A percentile compares a stretch with the other conserved stretches of the same genome.
Conservation (phyloP, 1,140 invertebrate genomes). For the Drosophila nigrodunni region DNA sequence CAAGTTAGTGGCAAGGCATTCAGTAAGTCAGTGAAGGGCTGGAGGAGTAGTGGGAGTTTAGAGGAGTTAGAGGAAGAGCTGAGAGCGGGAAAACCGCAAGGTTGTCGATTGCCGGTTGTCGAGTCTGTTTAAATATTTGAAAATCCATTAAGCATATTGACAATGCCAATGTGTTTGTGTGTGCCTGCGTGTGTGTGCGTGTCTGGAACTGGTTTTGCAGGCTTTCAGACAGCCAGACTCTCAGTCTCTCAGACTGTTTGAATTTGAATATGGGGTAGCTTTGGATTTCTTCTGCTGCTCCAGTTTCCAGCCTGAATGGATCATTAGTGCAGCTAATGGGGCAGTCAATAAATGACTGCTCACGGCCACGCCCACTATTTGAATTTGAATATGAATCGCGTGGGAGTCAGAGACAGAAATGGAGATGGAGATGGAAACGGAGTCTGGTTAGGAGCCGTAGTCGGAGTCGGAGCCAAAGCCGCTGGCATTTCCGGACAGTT, state of each 20-base stretch:
- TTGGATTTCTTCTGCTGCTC: constrained; percentile 29
- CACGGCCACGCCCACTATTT: constrained; percentile 63
- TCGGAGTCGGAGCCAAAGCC: constrained; percentile 25
- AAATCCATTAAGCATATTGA: constrained; percentile 84
- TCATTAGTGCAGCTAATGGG: constrained; percentile 82
- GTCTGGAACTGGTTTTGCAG: constrained; percentile 37
- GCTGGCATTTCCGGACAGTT: constrained; percentile 60
- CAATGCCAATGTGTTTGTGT: constrained; percentile 67
- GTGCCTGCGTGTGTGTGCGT: constrained; percentile 20
- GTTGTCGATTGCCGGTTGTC: constrained; percentile 42
- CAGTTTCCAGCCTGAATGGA: constrained; percentile 68
- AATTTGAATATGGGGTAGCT: constrained; percentile 32
- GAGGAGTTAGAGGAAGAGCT: not conserved
- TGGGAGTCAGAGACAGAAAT: not conserved
- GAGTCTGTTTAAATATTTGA: constrained; percentile 80
- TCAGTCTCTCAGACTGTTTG: not conserved
- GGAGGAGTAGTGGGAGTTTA: constrained; percentile 7
- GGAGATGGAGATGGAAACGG: not conserved
- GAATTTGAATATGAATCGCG: constrained; percentile 80
- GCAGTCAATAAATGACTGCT: constrained; percentile 75
- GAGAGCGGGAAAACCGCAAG: constrained; percentile 47
- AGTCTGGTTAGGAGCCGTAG: not conserved
- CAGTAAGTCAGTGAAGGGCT: not conserved
- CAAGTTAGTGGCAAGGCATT: constrained; percentile 11
- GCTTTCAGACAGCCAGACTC: constrained; percentile 4